Evolutionary conservation across 2,888 invertebrate species (phyloP), one percentile per base, ranked within the genome.

Genomic region (Pachycephus smyrnensis): DNA sequence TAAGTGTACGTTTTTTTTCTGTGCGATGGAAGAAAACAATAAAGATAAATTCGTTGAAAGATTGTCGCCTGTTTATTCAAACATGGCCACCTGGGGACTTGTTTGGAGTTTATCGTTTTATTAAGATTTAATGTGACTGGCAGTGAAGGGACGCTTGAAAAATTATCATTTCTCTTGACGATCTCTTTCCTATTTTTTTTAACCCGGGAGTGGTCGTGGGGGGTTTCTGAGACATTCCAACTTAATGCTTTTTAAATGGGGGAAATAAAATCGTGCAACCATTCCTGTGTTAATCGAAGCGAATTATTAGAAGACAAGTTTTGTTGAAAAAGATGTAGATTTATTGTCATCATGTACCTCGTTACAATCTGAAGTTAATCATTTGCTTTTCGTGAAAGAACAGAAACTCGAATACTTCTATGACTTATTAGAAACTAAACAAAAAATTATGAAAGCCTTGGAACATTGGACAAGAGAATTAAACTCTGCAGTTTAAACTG

Each of bases 401-500:
- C 92, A 93, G 89, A 92, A 93, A 88, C 83, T 94, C 23, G 87
- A 89, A 4, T 92, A 92, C 3, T 92, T 93, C 36, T 92, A 93
- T 81, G 92, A 92, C 78, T 91, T 93, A 77, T 80, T 93, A 74
- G 92, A 92, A 82, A 92, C 94, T 93, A 94, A 94, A 86, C 86
- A 91, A 6, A 92, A 93, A 77, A 90, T 94, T 93, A 93, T 75
- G 92, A 93, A 74, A 92, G 92, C 75, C 92, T 94, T 0, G 94
- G 94, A 0, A 92, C 92, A 23, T 92, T 93, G 68, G 92, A n/a
- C 93, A 31, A 92, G 92, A 69, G 91, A 92, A 81, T 82, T 94
- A 75, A 87, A 92, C 30, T 92, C 92, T 0, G 93, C 94, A 0
- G 83, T 96, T 31, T 95, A 96, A 0, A 92, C 94, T 0, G 93